Evolutionary conservation across 2,888 invertebrate species (phyloP).

Genomic region (Tyria jacobaeae): DNA sequence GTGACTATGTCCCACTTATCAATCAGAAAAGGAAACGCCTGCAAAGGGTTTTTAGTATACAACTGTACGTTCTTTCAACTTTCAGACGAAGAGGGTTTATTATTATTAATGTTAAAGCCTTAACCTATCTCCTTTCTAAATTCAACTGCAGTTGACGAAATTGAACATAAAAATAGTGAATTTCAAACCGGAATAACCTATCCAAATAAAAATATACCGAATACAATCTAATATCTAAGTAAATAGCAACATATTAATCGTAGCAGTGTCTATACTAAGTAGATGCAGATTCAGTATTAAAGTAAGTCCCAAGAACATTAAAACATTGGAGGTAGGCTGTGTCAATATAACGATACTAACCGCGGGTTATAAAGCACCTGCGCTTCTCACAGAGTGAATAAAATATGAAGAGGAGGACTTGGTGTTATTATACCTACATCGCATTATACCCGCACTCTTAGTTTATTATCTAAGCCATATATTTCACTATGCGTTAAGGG

Average conservation of each 20-base stretch:
- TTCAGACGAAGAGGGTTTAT: too few species aligned
- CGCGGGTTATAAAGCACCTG: conserved; percentile 61
- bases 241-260: not conserved
- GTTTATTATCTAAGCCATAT: not conserved
- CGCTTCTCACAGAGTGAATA: conserved; percentile 49
- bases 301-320: conserved; percentile 28
- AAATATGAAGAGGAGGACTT: not conserved
- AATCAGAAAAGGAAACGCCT: too few species aligned
- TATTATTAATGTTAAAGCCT: too few species aligned
- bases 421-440: conserved; percentile 23
- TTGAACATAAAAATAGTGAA: too few species aligned
- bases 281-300: conserved; percentile 4
- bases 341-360: conserved; percentile 64
- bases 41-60: too few species aligned
- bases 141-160: too few species aligned
- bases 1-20: too few species aligned
- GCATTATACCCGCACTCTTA: not conserved
- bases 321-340: conserved; percentile 48
- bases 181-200: too few species aligned
- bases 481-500: not conserved
- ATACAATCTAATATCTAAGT: not conserved
- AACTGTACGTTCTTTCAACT: too few species aligned
- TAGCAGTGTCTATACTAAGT: not conserved
- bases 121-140: too few species aligned
- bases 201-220: not conserved